Conservation (phyloP, 2,888 invertebrate genomes). For the Dicyrtomina minuta region DNA sequence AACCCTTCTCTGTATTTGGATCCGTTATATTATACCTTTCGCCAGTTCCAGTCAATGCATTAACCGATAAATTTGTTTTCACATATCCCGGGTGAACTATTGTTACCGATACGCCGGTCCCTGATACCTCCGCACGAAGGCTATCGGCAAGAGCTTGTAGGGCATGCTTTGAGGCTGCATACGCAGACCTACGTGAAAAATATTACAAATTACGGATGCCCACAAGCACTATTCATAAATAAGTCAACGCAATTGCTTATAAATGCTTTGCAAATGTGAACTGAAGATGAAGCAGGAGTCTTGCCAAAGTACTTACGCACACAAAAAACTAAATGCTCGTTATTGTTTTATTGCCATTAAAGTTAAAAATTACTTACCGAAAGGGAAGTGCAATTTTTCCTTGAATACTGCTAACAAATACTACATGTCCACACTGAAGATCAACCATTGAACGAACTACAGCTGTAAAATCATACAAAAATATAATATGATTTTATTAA, state of each 20-base stretch:
- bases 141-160: conserved; percentile 91
- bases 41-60: conserved; percentile 83
- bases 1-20: conserved; percentile 71
- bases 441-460: conserved; percentile 79
- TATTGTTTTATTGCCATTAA: too few species aligned
- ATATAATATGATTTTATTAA: not conserved
- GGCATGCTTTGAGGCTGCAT: conserved; percentile 92
- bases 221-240: not conserved
- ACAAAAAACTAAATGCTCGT: too few species aligned
- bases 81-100: conserved; percentile 90
- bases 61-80: conserved; percentile 82
- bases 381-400: conserved; percentile 87
- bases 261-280: too few species aligned
- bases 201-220: not conserved
- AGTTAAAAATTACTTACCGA: conserved; percentile 56
- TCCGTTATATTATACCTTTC: conserved; percentile 80
- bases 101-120: conserved; percentile 76
- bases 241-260: too few species aligned
- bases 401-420: conserved; percentile 89
- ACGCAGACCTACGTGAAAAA: conserved; percentile 67
- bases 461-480: conserved; percentile 63
- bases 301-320: too few species aligned
- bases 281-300: too few species aligned
- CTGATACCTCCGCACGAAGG: conserved; percentile 84
- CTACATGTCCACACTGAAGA: conserved; percentile 74